phyloP scores from a whole-genome alignment of 1,140 invertebrate genomes.

The Leptonema lineaticorne region DNA sequence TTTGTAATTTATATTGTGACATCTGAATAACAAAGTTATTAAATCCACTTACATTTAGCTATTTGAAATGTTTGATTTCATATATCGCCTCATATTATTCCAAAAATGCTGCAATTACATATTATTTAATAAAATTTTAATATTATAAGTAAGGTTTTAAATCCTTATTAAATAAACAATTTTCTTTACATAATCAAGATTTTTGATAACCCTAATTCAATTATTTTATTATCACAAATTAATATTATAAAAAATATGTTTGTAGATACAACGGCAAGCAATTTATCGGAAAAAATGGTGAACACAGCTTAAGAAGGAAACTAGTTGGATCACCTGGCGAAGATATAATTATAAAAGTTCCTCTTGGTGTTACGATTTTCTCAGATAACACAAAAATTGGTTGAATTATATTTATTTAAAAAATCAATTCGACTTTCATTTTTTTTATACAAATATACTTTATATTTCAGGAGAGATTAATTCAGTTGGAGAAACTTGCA shows the following conservation, averaged over 20 bases:
- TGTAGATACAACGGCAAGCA: slow-evolving; percentile 56
- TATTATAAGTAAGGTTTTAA: too few relatives aligned
- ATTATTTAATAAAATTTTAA: too few relatives aligned
- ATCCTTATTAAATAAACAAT: too few relatives aligned
- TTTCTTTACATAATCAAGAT: too few relatives aligned
- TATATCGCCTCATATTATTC: background rate
- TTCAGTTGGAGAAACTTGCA: slow-evolving; percentile 63
- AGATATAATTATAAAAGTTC: slow-evolving; percentile 72
- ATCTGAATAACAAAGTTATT: too few relatives aligned
- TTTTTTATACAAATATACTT: background rate
- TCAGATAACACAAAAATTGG: slow-evolving; percentile 60
- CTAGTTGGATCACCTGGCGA: slow-evolving; percentile 73
- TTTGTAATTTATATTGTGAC: too few relatives aligned
- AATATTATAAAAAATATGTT: background rate
- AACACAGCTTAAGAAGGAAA: slow-evolving; percentile 68
- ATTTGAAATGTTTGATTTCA: background rate
- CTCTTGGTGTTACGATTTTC: slow-evolving; percentile 75
- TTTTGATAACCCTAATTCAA: background rate
- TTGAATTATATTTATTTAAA: slow-evolving; percentile 43
- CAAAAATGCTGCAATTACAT: too few relatives aligned
- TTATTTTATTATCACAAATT: background rate
- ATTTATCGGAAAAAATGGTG: slow-evolving; percentile 65
- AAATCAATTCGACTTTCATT: background rate
- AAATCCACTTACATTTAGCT: background rate
- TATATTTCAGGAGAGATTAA: slow-evolving; percentile 71